Evolutionary conservation across 2,888 invertebrate genomes (phyloP).

Genomic region (Drosophila yooni): DNA sequence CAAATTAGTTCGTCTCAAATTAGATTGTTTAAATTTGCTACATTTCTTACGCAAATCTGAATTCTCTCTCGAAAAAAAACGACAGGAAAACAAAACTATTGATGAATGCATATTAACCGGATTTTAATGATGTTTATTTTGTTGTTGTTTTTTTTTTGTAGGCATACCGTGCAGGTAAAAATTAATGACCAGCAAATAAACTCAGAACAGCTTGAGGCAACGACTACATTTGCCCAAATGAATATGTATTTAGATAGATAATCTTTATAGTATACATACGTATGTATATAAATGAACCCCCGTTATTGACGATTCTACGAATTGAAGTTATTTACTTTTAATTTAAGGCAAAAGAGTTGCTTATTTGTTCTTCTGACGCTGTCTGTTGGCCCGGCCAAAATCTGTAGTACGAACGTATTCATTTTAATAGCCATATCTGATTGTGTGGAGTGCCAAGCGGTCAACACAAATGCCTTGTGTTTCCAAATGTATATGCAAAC

Average conservation of each 20-base stretch:
- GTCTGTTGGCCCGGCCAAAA: conserved; percentile 37
- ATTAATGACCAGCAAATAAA: conserved; percentile 33
- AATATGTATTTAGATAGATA: conserved; percentile 62
- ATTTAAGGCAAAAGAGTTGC: conserved; percentile 58
- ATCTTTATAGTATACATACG: conserved; percentile 24
- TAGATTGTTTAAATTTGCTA: background rate
- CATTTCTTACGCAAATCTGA: background rate
- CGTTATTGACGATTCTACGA: conserved; percentile 26
- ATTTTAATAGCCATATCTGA: conserved; percentile 50
- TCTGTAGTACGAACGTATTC: conserved; percentile 38
- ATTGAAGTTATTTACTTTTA: conserved; percentile 66
- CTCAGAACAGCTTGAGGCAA: conserved; percentile 64
- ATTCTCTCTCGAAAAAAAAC: background rate
- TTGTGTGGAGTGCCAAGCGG: conserved; percentile 66
- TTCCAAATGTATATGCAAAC: conserved; percentile 72
- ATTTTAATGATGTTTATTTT: background rate
- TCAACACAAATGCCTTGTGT: conserved; percentile 57
- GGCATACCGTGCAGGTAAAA: background rate
- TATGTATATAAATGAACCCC: conserved; percentile 13
- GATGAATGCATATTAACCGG: conserved; percentile 3
- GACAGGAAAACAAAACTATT: conserved; percentile 10
- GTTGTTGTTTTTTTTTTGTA: background rate
- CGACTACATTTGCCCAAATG: conserved; percentile 68
- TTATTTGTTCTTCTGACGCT: conserved; percentile 25
- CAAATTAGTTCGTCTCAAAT: background rate